Conservation (phyloP, 1,140 invertebrate genomes). For the Anoplophora glabripennis region DNA sequence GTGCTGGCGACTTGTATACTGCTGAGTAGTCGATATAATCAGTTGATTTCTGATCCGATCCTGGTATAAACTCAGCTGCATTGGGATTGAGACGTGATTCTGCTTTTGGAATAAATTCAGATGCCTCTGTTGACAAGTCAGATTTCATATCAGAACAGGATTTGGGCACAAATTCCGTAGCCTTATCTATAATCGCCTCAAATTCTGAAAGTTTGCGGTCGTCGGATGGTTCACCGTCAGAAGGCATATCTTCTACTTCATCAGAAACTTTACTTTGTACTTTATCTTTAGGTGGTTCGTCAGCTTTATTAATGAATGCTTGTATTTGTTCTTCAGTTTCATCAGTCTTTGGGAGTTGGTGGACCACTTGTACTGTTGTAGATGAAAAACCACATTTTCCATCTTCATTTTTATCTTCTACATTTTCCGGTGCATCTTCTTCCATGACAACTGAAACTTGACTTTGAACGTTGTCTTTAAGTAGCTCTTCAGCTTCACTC, state of each 20-base stretch:
- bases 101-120: constrained; percentile 42
- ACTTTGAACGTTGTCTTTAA: too few relatives aligned
- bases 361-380: too few relatives aligned
- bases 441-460: too few relatives aligned
- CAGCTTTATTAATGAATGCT: too few relatives aligned
- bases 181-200: constrained; percentile 39
- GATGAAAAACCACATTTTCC: too few relatives aligned
- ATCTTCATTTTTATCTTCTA: not conserved
- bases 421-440: not conserved
- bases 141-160: constrained; percentile 18
- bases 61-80: constrained; percentile 45
- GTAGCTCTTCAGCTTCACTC: too few relatives aligned
- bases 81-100: constrained; percentile 43
- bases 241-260: not conserved
- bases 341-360: too few relatives aligned
- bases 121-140: constrained; percentile 34
- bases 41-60: constrained; percentile 11
- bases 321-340: too few relatives aligned
- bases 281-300: not conserved
- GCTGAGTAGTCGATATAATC: not conserved
- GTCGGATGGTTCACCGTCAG: not conserved
- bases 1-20: constrained; percentile 7
- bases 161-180: constrained; percentile 40
- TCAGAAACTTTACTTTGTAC: not conserved
- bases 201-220: constrained; percentile 30